Conservation (phyloP, 2,113 vertebrate genomes). For the Cephalopterus ornatus region DNA sequence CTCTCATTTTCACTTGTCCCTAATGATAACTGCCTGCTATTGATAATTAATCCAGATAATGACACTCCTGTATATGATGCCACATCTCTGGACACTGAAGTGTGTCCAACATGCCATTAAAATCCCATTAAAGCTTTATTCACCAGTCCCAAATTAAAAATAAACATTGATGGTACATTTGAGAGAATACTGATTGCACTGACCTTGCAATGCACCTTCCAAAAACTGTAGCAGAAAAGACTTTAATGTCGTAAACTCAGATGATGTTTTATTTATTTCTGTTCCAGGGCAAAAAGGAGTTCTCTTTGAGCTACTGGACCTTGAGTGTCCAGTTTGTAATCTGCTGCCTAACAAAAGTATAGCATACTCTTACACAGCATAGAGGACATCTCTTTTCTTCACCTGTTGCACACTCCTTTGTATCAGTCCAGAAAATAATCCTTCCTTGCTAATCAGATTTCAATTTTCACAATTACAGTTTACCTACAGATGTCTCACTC, state of each 20-base stretch:
- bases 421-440: neutral
- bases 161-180: slow-evolving; percentile 65
- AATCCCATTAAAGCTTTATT: slow-evolving; percentile 77
- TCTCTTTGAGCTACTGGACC: neutral
- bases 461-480: neutral
- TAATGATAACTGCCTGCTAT: slow-evolving; percentile 67
- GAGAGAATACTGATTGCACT: slow-evolving; percentile 61
- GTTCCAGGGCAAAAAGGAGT: neutral
- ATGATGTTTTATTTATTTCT: neutral
- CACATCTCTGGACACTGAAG: slow-evolving; percentile 76
- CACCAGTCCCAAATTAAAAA: slow-evolving; percentile 73
- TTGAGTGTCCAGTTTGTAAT: neutral
- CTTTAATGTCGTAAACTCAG: neutral
- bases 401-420: neutral
- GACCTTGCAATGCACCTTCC: slow-evolving; percentile 69
- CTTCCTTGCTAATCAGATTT: neutral
- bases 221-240: slow-evolving; percentile 10
- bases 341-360: neutral
- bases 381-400: neutral
- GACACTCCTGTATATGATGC: slow-evolving; percentile 65
- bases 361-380: rapidly evolving
- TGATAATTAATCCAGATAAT: slow-evolving; percentile 80
- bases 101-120: slow-evolving; percentile 79
- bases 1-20: slow-evolving; percentile 53
- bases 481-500: neutral